A percentile compares a stretch with the other conserved stretches of the same genome.
phyloP scores from a whole-genome alignment of 2,888 invertebrate genomes.

The Tuberolachnus salignus region DNA sequence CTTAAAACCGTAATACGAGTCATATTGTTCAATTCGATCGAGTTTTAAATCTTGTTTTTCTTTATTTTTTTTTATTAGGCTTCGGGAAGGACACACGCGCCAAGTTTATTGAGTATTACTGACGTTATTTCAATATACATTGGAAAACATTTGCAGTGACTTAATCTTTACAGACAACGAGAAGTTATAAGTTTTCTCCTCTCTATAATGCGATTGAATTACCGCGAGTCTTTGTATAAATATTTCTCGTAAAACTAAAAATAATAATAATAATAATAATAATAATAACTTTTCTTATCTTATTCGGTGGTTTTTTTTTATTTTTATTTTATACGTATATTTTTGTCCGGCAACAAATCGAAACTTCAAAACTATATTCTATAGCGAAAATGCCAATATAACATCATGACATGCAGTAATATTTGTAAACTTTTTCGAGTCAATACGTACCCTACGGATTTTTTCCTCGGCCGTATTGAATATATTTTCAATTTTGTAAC shows the following conservation, averaged over 20 bases:
- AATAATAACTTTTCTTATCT: slow-evolving; percentile 18
- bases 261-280: background rate
- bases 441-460: too few relatives aligned
- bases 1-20: too few relatives aligned
- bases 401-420: slow-evolving; percentile 10
- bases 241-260: slow-evolving; percentile 22
- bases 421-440: background rate
- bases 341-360: slow-evolving; percentile 8
- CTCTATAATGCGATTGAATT: slow-evolving; percentile 21
- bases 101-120: background rate
- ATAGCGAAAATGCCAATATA: background rate
- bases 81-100: background rate
- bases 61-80: too few relatives aligned
- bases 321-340: background rate
- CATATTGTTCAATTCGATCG: too few relatives aligned
- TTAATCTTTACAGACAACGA: slow-evolving; percentile 21
- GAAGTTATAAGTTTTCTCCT: slow-evolving; percentile 35
- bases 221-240: slow-evolving; percentile 25
- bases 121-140: slow-evolving; percentile 12
- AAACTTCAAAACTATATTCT: slow-evolving; percentile 23
- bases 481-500: too few relatives aligned
- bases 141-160: slow-evolving; percentile 8
- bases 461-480: too few relatives aligned
- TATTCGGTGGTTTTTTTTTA: slow-evolving; percentile 20
- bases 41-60: too few relatives aligned